These are phyloP conservation scores for Copidosoma floridanum DNA, from an alignment of 1,140 invertebrate species.

Conservation along the genomic window DNA sequence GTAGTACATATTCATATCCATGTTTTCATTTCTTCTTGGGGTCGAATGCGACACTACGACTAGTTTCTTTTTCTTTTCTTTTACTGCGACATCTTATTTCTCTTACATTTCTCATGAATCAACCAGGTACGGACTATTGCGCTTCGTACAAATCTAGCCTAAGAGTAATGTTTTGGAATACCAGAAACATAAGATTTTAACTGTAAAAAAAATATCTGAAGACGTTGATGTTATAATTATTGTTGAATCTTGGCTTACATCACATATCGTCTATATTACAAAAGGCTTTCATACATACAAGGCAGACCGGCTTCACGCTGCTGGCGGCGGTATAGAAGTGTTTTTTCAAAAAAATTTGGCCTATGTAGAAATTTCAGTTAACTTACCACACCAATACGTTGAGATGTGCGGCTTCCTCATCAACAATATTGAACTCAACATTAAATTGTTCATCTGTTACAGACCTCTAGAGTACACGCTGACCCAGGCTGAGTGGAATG, in stretches of 20 bases:
- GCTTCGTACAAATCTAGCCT: no score
- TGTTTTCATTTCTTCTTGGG: no score
- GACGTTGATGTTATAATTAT: neutral
- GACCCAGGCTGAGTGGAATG: neutral
- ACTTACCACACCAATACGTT: neutral
- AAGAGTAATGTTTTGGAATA: neutral
- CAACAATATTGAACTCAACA: neutral
- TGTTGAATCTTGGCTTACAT: neutral
- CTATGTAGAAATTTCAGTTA: neutral
- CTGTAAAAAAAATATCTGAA: neutral
- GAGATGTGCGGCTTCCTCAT: neutral
- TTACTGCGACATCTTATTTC: no score
- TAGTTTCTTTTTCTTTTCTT: no score
- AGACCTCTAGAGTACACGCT: neutral
- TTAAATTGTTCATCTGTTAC: neutral
- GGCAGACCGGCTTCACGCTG: neutral
- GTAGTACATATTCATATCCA: no score
- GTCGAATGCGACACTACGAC: no score
- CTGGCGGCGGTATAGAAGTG: neutral
- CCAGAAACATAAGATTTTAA: neutral
- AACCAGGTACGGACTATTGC: no score
- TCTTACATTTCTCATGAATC: no score
- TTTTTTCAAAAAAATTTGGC: neutral
- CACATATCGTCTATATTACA: neutral
- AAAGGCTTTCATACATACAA: neutral